Base-by-base conservation (phyloP, 2,888 invertebrate species). In the Dioctria rufipes region DNA sequence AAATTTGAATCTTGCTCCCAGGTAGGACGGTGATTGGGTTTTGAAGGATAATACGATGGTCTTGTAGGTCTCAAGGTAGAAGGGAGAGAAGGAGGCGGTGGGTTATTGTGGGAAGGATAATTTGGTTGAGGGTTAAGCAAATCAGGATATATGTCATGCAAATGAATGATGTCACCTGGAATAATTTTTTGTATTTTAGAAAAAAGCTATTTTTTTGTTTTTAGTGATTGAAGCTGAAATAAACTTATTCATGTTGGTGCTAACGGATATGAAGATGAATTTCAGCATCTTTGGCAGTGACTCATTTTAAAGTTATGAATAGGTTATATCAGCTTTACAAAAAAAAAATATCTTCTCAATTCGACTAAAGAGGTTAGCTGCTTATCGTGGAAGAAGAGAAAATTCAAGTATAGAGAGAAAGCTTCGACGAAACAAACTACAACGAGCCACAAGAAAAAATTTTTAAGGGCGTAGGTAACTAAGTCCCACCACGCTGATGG, bases 101-200 rank as follows among this genome's bases (percentile, higher is more conserved):
- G 43, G 39, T 71, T 69, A 9, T 25, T 25, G 25, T 69, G 43
- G 3, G 49, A n/a, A 4, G 58, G 69, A 49, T 69, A 67, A 13
- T 25, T 54, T 3, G 79, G 67, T 54, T 66, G 49, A 39, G 78
- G 65, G 25, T 66, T 78, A 81, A 87, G 61, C 25, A 69, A 54
- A 77, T 81, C 88, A 82, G 89, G 89, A 84, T 89, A 89, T 82
- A 89, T 89, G 84, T 89, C 89, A 85, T 89, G 87, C 86, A 89
- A 87, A 85, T 89, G 89, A 84, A 89, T 89, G 86, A 89, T 89
- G 85, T 89, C 89, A 87, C 89, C 89, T 89, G 88, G 85, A 86
- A 85, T 83, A 69, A 80, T 61, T 49, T 63, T 73, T 66, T 46
- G 42, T 49, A 25, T 61, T 61, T 11, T 61, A n/a, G 5, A 3